These are phyloP conservation scores for human (Homo sapiens) DNA, from an alignment of 2,113 vertebrate genomes.

Conservation along the genomic window GRCh38 chr3:140832501-140833000, in stretches of 20 bases:
- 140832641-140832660: neutral
- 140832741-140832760: neutral
- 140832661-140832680: neutral
- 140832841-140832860: neutral
- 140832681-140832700: neutral
- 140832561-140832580: neutral
- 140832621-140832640: neutral
- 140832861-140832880: neutral
- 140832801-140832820: neutral
- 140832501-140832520: no score
- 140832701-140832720: neutral
- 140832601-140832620: neutral
- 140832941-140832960: neutral
- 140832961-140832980: neutral
- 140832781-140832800: neutral
- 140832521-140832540: neutral
- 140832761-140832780: neutral
- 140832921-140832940: conserved; percentile 1
- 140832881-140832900: neutral
- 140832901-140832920: neutral
- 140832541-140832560: neutral
- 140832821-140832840: neutral
- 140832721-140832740: neutral
- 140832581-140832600: neutral
- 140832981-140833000: neutral